Base-by-base conservation (phyloP, 1,140 invertebrate species). In the Lepeophtheirus salmonis region DNA sequence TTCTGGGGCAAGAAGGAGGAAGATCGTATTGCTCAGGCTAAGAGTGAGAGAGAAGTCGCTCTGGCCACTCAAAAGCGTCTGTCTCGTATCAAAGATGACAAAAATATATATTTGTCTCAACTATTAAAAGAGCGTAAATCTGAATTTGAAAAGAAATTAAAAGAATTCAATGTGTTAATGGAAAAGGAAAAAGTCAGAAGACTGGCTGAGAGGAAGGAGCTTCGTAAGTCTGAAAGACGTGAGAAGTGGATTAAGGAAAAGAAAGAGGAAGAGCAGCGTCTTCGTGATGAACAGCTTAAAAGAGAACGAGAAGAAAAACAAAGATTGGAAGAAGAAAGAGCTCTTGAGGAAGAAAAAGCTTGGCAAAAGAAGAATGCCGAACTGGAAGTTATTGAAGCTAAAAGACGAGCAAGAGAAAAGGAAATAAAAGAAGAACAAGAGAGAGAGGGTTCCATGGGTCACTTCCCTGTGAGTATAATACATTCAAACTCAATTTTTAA, bases 1-100 rank as follows among this genome's bases (percentile, higher is more conserved):
- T 83, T 89, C 67, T 96, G 90, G 90, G 86, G 94, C 64, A 80
- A 87, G 59, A 83, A 89, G 67, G 91, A 96, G 70, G 76, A 81
- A 60, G 85, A 89, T 66, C 76, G 89, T 63, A 92, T 95, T 63
- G 78, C 83, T 25, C 78, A 81, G 30, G 77, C 89, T 3, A 83
- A 88, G 63, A 80, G 85, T 67, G 89, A 95, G 67, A 78, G 90
- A 1, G 77, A 86, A 63, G 73, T 86, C 63, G 88, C 90, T 61
- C 80, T 94, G 0, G 79, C 82, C 2, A 86, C 88, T 41, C 74
- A 82, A 1, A 80, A 83, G 63, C 77, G 91, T 4, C 74, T 96
- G 63, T 72, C 73, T 4, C 76, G 84, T 52, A 92, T 96, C 83
- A 78, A 79, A 59, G 73, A 73, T 2, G 89, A 96, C 67, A 80